Conservation (phyloP, 2,797 vertebrate species). For the Champsocephalus gunnari region DNA sequence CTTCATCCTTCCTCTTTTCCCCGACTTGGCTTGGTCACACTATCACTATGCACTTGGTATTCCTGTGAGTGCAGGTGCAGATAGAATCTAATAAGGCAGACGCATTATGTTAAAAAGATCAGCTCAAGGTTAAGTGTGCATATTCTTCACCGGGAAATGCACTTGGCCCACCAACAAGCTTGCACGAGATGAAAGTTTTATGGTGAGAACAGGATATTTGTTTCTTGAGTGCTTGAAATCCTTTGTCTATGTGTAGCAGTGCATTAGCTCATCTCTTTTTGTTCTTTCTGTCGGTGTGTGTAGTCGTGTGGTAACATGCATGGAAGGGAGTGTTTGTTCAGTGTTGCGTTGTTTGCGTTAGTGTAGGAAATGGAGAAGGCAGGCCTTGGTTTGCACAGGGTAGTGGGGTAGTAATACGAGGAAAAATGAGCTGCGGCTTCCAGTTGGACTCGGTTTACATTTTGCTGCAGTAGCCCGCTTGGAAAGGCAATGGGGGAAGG, state of each 20-base stretch:
- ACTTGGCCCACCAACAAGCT: constrained; percentile 36
- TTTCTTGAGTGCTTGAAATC: constrained; percentile 69
- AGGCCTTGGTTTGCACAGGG: constrained; percentile 29
- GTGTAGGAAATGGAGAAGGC: constrained; percentile 56
- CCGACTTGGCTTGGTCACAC: constrained; percentile 22
- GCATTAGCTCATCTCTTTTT: constrained; percentile 60
- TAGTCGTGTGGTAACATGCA: constrained; percentile 16
- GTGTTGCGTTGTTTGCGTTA: constrained; percentile 46
- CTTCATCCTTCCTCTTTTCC: constrained; percentile 38
- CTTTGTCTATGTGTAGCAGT: constrained; percentile 37
- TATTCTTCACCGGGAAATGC: constrained; percentile 61
- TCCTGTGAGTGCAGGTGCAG: constrained; percentile 50
- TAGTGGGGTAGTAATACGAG: constrained; percentile 21
- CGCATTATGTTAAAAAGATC: constrained; percentile 72
- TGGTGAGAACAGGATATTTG: constrained; percentile 75
- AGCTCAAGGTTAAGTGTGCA: constrained; percentile 71
- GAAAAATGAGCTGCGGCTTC: constrained; percentile 58
- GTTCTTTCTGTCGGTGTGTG: constrained; percentile 3
- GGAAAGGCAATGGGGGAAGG: constrained; percentile 8
- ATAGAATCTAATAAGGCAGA: constrained; percentile 55
- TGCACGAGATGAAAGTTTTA: constrained; percentile 71
- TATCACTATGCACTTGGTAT: constrained; percentile 50
- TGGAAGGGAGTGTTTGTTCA: constrained; percentile 3
- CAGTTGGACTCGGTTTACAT: constrained; percentile 64
- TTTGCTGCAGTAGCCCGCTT: constrained; percentile 38